Evolutionary conservation across 2,888 invertebrate genomes (phyloP).

Genomic region (Eubasilissa splendida): DNA sequence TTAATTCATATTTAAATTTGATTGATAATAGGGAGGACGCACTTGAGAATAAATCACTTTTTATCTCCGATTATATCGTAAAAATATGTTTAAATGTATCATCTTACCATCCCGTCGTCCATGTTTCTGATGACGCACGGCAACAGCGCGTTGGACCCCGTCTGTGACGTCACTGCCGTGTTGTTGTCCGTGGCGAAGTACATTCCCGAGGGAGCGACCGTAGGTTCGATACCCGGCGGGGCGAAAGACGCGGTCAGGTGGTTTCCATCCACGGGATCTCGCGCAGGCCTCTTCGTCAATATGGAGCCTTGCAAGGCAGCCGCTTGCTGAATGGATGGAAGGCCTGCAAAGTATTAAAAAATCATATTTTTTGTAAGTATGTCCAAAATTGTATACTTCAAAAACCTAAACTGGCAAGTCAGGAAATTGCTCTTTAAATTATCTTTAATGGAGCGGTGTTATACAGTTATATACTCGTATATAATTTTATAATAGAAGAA

Average conservation of each 20-base stretch:
- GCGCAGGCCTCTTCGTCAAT: constrained; percentile 50
- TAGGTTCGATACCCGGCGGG: constrained; percentile 35
- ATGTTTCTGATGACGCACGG: constrained; percentile 77
- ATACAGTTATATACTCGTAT: too few species aligned
- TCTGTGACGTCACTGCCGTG: constrained; percentile 75
- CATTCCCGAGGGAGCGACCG: constrained; percentile 61
- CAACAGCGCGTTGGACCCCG: constrained; percentile 75
- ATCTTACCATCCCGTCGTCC: constrained; percentile 76
- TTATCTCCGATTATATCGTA: too few species aligned
- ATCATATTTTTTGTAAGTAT: background rate
- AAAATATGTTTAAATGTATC: background rate
- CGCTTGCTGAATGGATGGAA: constrained; percentile 49
- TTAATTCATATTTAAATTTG: too few species aligned
- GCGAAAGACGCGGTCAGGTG: constrained; percentile 54
- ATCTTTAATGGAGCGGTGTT: too few species aligned
- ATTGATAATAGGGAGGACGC: too few species aligned
- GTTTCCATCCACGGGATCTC: constrained; percentile 31
- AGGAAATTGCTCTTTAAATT: too few species aligned
- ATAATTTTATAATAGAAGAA: too few species aligned
- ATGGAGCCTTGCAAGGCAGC: constrained; percentile 52
- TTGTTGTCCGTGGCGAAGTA: constrained; percentile 77
- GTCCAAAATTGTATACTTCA: too few species aligned
- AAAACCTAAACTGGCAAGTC: too few species aligned
- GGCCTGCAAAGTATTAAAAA: constrained; percentile 45
- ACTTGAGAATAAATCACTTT: too few species aligned